Evolutionary conservation across 2,888 invertebrate species (phyloP), one percentile per base, ranked within the genome.

Genomic region (Machimus rusticus): DNA sequence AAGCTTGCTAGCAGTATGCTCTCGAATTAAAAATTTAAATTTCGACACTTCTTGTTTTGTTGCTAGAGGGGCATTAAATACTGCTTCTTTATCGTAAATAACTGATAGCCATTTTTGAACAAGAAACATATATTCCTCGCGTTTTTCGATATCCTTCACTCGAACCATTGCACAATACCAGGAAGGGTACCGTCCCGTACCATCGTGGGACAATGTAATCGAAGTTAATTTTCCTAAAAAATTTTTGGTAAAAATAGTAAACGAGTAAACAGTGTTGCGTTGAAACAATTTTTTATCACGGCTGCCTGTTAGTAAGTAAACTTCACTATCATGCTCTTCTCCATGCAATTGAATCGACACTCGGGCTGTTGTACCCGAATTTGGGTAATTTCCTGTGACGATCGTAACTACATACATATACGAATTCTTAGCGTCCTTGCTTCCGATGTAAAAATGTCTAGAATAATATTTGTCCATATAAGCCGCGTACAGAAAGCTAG

Each of bases 141-240:
- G 16, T 0, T 85, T 74, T 1, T 16, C 6, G 9, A 89, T 37
- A 88, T 91, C 90, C 28, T 82, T 87, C 1, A 90, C 82, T 8
- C 89, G 88, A 1, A 91, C 89, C 14, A 88, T 84, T 39, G 89
- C 89, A 78, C 90, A 90, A 84, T 90, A 90, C 91, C 91, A 91
- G 0, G 90, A 89, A 1, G 90, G 90, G 86, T 90, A 90, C 34
- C 90, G 89, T n/a, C 91, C 91, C 4, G 87, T 77, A 12, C 87
- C 88, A 74, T 91, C 90, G 87, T 89, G 90, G 0, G n/a, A 34
- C 12, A 90, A 77, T 34, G 87, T 87, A n/a, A 89, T 86, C 8
- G 87, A 86, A 12, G 79, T n/a, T 4, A 90, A 8, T 19, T 14
- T 9, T 0, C 89, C 88, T 0, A 91, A 76, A 16, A 74, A 51